Evolutionary conservation across 2,888 invertebrate genomes (phyloP).

Genomic region (Eupithecia pulchellata): DNA sequence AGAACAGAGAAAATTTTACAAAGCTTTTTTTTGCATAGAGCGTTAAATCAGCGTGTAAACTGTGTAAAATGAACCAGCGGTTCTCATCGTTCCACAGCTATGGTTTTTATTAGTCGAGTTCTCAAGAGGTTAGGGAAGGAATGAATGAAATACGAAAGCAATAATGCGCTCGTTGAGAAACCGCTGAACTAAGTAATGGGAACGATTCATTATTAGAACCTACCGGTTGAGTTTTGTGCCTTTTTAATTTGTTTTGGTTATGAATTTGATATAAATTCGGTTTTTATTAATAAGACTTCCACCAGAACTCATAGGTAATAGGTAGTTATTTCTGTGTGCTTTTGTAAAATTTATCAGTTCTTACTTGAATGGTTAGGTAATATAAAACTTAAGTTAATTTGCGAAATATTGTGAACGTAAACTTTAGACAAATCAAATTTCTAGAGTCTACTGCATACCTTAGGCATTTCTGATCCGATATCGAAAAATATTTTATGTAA

Average conservation of each 20-base stretch:
- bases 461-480: too few species aligned
- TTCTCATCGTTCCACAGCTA: constrained; percentile 7
- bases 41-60: not conserved
- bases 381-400: too few species aligned
- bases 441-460: too few species aligned
- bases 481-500: too few species aligned
- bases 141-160: constrained; percentile 51
- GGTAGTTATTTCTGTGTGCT: too few species aligned
- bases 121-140: constrained; percentile 45
- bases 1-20: not conserved
- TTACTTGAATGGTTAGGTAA: too few species aligned
- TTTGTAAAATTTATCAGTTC: too few species aligned
- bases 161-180: constrained; percentile 46
- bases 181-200: constrained; percentile 44
- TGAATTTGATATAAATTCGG: not conserved
- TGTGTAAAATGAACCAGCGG: constrained; percentile 12
- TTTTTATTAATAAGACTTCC: too few species aligned
- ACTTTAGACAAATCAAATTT: too few species aligned
- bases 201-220: constrained; percentile 37
- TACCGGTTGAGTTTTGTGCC: not conserved
- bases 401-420: too few species aligned
- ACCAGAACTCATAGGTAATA: too few species aligned
- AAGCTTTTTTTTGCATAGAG: not conserved
- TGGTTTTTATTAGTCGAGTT: constrained; percentile 46
- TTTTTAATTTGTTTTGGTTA: constrained; percentile 3